Evolutionary conservation across 2,113 vertebrate genomes (phyloP).

Genomic region (Craseonycteris thonglongyai): DNA sequence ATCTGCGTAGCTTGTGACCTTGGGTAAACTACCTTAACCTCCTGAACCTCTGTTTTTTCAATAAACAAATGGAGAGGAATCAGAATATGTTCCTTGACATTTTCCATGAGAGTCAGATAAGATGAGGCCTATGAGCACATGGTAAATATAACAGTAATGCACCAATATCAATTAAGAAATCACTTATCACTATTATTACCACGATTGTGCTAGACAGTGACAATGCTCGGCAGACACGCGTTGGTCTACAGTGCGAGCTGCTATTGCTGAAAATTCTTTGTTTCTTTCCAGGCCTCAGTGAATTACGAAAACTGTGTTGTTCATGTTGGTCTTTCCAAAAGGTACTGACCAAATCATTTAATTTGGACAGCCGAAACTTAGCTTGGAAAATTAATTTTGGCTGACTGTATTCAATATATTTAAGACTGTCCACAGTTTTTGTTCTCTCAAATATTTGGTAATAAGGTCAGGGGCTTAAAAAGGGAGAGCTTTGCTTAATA

Average conservation of each 20-base stretch:
- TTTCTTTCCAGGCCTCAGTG: not conserved
- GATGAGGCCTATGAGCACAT: not conserved
- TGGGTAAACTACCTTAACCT: not conserved
- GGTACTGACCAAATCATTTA: not conserved
- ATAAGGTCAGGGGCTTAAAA: slow-evolving; percentile 35
- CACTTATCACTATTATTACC: not conserved
- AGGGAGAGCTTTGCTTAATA: slow-evolving; percentile 8
- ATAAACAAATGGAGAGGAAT: not conserved
- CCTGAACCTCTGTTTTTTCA: not conserved
- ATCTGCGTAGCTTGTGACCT: not conserved
- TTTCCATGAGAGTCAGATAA: not conserved
- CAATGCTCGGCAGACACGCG: not conserved
- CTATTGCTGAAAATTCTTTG: not conserved
- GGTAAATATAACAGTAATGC: not conserved
- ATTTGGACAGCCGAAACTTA: not conserved
- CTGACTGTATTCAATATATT: not conserved
- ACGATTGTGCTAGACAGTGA: not conserved
- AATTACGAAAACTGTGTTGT: not conserved
- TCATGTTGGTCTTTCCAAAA: slow-evolving; percentile 25
- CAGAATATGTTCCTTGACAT: not conserved
- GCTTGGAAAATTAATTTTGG: slow-evolving; percentile 32
- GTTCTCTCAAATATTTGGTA: slow-evolving; percentile 6
- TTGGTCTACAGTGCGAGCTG: not conserved
- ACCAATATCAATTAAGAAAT: not conserved
- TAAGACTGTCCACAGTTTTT: slow-evolving; percentile 41